Conservation (phyloP, 2,888 invertebrate species). For the Dioctria rufipes region DNA sequence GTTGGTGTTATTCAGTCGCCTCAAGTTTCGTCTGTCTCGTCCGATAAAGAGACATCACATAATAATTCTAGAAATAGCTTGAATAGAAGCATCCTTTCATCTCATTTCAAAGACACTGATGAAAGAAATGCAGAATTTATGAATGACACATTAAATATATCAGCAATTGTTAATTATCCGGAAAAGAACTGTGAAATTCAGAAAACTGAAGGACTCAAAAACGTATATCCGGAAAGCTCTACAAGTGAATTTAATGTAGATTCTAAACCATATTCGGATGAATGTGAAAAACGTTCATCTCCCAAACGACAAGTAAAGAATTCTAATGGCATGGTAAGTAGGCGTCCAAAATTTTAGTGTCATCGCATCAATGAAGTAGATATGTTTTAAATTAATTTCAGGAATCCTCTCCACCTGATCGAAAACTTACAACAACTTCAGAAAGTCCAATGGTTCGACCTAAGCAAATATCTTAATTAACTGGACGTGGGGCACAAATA, state of each 20-base stretch:
- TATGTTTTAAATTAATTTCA: conserved; percentile 5
- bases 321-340: conserved; percentile 11
- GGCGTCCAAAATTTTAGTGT: no score
- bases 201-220: not conserved
- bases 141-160: conserved; percentile 75
- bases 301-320: not conserved
- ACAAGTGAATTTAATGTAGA: not conserved
- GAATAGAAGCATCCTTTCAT: conserved; percentile 65
- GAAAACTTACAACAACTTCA: conserved; percentile 68
- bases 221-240: not conserved
- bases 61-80: conserved; percentile 6
- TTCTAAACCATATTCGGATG: not conserved
- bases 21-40: no score
- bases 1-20: no score
- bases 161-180: conserved; percentile 72
- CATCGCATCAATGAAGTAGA: no score
- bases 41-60: no score
- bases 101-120: conserved; percentile 70
- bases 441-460: conserved; percentile 68
- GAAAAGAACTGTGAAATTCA: not conserved
- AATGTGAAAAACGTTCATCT: not conserved
- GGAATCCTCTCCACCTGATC: conserved; percentile 68
- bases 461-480: conserved; percentile 66
- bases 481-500: conserved; percentile 70
- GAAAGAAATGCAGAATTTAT: conserved; percentile 74